Evolutionary conservation across 1,140 invertebrate genomes (phyloP), one percentile per base, ranked within the genome.

Genomic region (Nixonia krombeini): DNA sequence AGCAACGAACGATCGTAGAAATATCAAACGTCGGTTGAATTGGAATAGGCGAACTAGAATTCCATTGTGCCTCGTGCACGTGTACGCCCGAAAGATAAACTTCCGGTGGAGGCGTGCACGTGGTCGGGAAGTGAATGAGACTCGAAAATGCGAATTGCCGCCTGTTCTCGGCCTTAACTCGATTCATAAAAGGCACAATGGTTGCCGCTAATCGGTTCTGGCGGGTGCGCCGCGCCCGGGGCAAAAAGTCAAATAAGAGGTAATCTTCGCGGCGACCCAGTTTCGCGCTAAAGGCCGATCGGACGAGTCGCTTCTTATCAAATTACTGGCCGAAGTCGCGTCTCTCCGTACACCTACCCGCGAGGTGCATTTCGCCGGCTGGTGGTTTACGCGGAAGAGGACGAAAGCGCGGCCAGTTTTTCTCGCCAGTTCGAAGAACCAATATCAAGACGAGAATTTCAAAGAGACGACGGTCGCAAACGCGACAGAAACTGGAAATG

Each of bases 401-500:
- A n/a, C n/a, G n/a, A n/a, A n/a, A n/a, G n/a, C n/a, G n/a, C n/a
- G n/a, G n/a, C n/a, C n/a, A n/a, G n/a, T n/a, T n/a, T n/a, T n/a
- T n/a, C n/a, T n/a, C n/a, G 6, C 21, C 2, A 21, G 21, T 2
- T 21, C 21, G 21, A 21, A 21, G 21, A 21, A 21, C 21, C 21
- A 6, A 21, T 21, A 6, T 21, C 21, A 21, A 3, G 6, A 21
- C 6, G 2, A 2, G 21, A 2, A 21, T 6, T n/a, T n/a, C n/a
- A n/a, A n/a, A n/a, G n/a, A n/a, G n/a, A 21, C 6, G 6, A 21
- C 6, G 2, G 6, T 13, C 13, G 13, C 13, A 35, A 35, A 35
- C 13, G 13, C 33, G 1, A 9, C 23, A 17, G 26, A 59, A 61
- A 41, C 26, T 46, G 44, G 18, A 53, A 61, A 47, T 40, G 28